Percentiles rank a stretch among this genome's conserved stretches.
These are phyloP conservation scores for Hyppa rectilinea DNA, from an alignment of 2,888 invertebrate genomes.

Conservation along the genomic window DNA sequence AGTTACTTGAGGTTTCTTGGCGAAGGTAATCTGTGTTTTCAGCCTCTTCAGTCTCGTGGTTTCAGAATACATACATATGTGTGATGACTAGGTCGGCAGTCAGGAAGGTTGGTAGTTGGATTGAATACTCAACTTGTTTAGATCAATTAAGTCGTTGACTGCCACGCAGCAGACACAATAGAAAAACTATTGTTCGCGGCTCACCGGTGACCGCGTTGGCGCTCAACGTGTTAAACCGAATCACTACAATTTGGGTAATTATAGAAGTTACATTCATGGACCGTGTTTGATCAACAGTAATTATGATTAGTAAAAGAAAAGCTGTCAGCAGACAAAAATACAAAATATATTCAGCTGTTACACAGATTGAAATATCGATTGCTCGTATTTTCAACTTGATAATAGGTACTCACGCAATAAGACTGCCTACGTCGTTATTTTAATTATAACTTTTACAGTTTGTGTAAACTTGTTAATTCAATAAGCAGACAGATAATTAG, in stretches of 20 bases:
- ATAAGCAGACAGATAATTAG: constrained; percentile 27
- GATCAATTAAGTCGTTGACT: too few relatives aligned
- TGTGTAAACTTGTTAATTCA: constrained; percentile 53
- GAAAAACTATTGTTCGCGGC: too few relatives aligned
- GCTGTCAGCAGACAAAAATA: background rate
- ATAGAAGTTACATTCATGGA: background rate
- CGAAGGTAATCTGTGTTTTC: constrained; percentile 35
- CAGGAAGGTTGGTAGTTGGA: background rate
- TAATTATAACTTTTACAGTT: constrained; percentile 69
- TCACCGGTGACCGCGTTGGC: too few relatives aligned
- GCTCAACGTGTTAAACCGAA: too few relatives aligned
- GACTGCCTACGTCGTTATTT: constrained; percentile 64
- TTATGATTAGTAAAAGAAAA: background rate
- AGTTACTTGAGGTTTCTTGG: constrained; percentile 43
- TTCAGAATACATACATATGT: constrained; percentile 4
- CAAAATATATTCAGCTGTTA: background rate
- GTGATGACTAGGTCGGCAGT: background rate
- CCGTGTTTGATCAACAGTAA: background rate
- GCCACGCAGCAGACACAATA: too few relatives aligned
- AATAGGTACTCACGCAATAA: constrained; percentile 37
- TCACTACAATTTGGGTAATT: background rate
- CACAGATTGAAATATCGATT: constrained; percentile 8
- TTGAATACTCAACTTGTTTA: background rate
- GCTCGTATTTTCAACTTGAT: constrained; percentile 39
- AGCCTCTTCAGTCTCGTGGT: constrained; percentile 21